Base-by-base conservation (phyloP, 2,797 vertebrate species). In the Tragopan temminckii region DNA sequence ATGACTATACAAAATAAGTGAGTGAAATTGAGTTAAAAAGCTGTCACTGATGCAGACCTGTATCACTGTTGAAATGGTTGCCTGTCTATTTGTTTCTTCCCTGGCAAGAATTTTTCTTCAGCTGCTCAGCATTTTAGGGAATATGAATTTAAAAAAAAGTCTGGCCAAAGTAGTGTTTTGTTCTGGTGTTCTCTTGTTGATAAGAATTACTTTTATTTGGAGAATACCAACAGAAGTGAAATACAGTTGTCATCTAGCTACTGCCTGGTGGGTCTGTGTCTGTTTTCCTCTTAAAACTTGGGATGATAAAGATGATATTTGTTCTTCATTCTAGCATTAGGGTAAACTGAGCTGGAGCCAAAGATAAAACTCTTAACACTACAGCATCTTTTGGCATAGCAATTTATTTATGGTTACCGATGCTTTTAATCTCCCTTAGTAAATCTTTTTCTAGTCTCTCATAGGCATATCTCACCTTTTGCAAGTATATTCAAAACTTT, bases 371-470 rank as follows among this genome's bases (percentile, higher is more conserved):
- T 74, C 14, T 80, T 23, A 52, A 83, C 55, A 29, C 24, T 88
- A 92, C 13, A 35, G 24, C 23, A 68, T 74, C 58, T 52, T 93
- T 67, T 24, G 38, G 14, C 35, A 21, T 9, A 72, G 20, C 78
- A 76, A 57, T 88, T 40, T 85, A 80, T 87, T 91, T 89, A 45
- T 93, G 23, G 21, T 86, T 89, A 66, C n/a, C 66, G 27, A 66
- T 85, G 50, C 82, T 96, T 96, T 96, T 85, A 83, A 85, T 94
- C 50, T 90, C 35, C 46, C 13, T 36, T 79, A 78, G 58, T 92
- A 79, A 83, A 75, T 80, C 46, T 76, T 94, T 40, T 94, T 92
- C 42, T 81, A 18, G 23, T 33, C 38, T 80, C 11, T n/a, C 6
- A 48, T 38, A 89, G 77, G 66, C 14, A 11, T 75, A 57, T 33